Base-by-base conservation (phyloP, 2,888 invertebrate genomes). In the Boloria euphrosyne region DNA sequence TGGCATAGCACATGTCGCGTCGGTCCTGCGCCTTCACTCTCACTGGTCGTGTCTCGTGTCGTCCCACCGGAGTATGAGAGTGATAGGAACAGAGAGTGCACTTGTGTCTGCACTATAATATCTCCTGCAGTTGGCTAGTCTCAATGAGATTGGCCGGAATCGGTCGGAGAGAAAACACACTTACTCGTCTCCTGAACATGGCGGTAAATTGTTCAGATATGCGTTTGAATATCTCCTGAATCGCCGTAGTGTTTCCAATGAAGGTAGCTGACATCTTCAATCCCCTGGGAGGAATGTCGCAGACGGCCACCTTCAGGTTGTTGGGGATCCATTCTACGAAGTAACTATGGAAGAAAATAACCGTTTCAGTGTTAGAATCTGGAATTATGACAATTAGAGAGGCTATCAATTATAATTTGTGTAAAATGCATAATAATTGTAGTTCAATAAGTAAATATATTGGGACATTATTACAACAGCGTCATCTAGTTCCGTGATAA, bases 231-330 rank as follows among this genome's bases (percentile, higher is more conserved):
- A 97, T 94, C 89, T 97, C 97, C 87, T 97, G 97, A 62, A 97
- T 96, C 73, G 97, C 96, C 17, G 97, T 97, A 62, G 95, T 94
- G 90, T 97, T 97, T 57, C 96, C 97, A 75, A 97, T 95, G 89
- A 97, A 97, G 0, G 97, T 97, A 74, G 96, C 96, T 0, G 97
- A 95, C 97, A 97, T 97, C 89, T 96, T 96, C 67, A 97, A 93
- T 5, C 97, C 97, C 74, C 96, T 93, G 4, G 97, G 96, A 6
- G 97, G 96, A 73, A 97, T 95, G 88, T 97, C 96, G 77, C 97
- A 97, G 64, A 96, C 96, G 0, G 97, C 96, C 77, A 96, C 96
- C 90, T 97, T 97, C 73, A 97, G 93, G 84, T 97, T 97, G 88
- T 97, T 96, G 0, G 97, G 97, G 80, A 97, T 97, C 97, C 97